These are phyloP conservation scores for Allobates femoralis DNA, from an alignment of 2,797 vertebrate species.

Conservation along the genomic window DNA sequence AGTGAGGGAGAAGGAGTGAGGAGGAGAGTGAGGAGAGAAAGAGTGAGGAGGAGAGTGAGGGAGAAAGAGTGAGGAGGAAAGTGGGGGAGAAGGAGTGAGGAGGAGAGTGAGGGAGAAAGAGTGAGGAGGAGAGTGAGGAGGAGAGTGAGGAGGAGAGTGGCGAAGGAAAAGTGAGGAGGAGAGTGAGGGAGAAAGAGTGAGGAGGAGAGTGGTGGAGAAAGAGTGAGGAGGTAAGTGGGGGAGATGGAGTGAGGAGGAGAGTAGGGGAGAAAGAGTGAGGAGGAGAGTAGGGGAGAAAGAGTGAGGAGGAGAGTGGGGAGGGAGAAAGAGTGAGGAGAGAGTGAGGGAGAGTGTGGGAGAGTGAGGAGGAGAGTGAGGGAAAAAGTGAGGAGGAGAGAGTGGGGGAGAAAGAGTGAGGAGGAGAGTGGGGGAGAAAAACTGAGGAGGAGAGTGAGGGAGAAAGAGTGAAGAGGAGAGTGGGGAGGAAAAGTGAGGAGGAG, in stretches of 20 bases:
- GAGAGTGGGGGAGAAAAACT: too few species aligned
- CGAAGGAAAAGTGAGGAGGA: too few species aligned
- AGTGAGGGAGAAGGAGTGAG: background rate
- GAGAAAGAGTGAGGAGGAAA: background rate
- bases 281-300: background rate
- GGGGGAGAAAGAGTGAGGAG: background rate
- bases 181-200: background rate
- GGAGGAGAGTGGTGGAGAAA: background rate
- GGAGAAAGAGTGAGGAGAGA: background rate
- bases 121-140: background rate
- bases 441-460: background rate
- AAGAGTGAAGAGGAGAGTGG: background rate
- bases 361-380: background rate
- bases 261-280: background rate
- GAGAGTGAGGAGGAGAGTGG: too few species aligned
- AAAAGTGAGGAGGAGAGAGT: background rate
- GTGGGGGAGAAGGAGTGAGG: background rate
- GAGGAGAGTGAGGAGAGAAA: background rate
- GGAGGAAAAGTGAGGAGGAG: background rate
- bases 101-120: background rate
- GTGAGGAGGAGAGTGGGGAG: background rate
- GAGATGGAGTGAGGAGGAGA: background rate
- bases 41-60: background rate
- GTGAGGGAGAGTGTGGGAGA: background rate
- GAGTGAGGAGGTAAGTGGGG: background rate